A percentile compares a stretch with the other conserved stretches of the same genome.
These are phyloP conservation scores for Heteromurus nitidus DNA, from an alignment of 2,888 invertebrate species.

Conservation along the genomic window DNA sequence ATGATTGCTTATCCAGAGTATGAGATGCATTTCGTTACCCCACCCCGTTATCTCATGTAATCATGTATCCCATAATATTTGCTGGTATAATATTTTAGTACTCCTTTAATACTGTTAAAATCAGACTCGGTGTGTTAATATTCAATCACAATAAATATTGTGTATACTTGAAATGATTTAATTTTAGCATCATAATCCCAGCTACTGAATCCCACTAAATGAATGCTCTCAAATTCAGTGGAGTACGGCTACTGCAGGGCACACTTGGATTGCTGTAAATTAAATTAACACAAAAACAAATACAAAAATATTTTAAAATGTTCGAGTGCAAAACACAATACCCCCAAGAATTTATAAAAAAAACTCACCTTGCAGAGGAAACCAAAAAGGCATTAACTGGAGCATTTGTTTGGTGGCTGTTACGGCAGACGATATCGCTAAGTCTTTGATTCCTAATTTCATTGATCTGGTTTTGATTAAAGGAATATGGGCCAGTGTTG, in stretches of 20 bases:
- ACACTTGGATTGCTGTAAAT: conserved; percentile 41
- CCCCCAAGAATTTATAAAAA: not conserved
- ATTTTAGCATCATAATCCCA: no score
- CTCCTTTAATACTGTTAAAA: no score
- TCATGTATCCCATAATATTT: no score
- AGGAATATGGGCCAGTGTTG: conserved; percentile 51
- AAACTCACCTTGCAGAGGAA: conserved; percentile 54
- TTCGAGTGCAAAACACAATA: not conserved
- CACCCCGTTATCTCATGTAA: no score
- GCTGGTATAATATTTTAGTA: no score
- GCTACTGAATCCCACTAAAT: conserved; percentile 12
- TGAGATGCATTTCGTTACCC: no score
- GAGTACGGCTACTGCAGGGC: conserved; percentile 20
- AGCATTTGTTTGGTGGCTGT: conserved; percentile 61
- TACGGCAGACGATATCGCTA: conserved; percentile 70
- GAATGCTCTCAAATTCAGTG: conserved; percentile 39
- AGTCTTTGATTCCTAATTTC: conserved; percentile 60
- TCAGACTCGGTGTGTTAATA: no score
- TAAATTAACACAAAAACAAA: not conserved
- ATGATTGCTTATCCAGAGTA: no score
- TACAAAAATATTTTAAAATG: not conserved
- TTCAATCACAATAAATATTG: no score
- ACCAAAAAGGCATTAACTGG: conserved; percentile 67
- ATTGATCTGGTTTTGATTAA: conserved; percentile 58
- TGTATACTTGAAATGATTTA: no score